phyloP scores from a whole-genome alignment of 2,888 invertebrate genomes.

The Craniophora ligustri region DNA sequence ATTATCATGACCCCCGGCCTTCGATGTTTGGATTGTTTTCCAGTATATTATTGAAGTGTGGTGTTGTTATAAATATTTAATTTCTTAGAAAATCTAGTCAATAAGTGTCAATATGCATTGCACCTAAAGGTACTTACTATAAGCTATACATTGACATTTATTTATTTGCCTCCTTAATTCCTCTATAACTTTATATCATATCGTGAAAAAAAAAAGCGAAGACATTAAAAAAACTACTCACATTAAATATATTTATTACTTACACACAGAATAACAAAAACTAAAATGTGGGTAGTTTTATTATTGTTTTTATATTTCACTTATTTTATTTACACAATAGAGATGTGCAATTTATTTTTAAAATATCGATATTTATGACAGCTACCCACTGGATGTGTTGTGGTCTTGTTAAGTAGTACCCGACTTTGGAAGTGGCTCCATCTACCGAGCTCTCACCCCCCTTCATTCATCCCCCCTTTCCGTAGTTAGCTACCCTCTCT shows the following conservation, averaged over 20 bases:
- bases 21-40: slow-evolving; percentile 46
- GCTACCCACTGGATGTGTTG: slow-evolving; percentile 48
- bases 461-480: slow-evolving; percentile 33
- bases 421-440: slow-evolving; percentile 58
- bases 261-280: no score
- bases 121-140: no score
- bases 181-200: no score
- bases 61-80: slow-evolving; percentile 51
- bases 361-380: slow-evolving; percentile 47
- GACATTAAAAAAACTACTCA: no score
- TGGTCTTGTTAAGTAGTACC: slow-evolving; percentile 52
- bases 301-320: no score
- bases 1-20: slow-evolving; percentile 41
- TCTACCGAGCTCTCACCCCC: slow-evolving; percentile 52
- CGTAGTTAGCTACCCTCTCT: slow-evolving; percentile 51
- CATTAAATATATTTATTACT: no score
- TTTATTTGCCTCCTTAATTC: no score
- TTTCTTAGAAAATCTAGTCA: no score
- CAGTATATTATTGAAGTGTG: slow-evolving; percentile 43
- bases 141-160: no score
- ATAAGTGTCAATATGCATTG: no score
- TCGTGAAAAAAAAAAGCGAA: no score
- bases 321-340: neutral
- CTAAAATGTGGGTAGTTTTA: no score
- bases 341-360: neutral